Evolutionary conservation across 1,140 invertebrate species (phyloP).

Genomic region (Zaprionus inermis): DNA sequence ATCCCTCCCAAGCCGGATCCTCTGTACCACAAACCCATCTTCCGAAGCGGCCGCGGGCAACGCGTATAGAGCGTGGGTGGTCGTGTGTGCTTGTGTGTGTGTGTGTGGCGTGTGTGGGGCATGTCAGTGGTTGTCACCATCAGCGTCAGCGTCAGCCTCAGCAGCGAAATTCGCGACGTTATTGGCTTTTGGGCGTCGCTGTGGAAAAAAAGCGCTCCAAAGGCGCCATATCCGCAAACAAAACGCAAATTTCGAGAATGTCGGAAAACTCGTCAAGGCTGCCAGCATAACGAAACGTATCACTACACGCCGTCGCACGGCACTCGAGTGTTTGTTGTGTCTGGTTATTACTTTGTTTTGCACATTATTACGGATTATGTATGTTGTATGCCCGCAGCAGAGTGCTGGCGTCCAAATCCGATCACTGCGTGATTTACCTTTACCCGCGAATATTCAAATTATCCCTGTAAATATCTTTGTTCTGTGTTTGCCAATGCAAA

Average conservation of each 20-base stretch:
- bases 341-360: constrained; percentile 35
- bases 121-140: constrained; percentile 80
- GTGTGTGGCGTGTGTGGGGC: constrained; percentile 31
- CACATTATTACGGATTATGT: constrained; percentile 41
- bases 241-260: constrained; percentile 1
- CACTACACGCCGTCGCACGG: neutral
- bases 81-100: constrained; percentile 11
- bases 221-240: constrained; percentile 37
- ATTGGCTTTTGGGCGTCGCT: constrained; percentile 74
- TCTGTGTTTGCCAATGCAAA: neutral
- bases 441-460: neutral
- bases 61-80: constrained; percentile 13
- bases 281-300: neutral
- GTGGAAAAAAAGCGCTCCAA: constrained; percentile 39
- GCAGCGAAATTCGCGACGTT: constrained; percentile 60
- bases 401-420: constrained; percentile 14
- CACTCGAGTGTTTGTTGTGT: neutral
- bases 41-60: constrained; percentile 17
- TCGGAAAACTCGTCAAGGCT: constrained; percentile 3
- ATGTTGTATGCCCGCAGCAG: constrained; percentile 13
- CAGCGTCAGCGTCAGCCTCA: constrained; percentile 59
- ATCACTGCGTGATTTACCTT: neutral
- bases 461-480: neutral
- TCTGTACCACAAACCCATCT: constrained; percentile 21
- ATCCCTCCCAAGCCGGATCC: neutral